A percentile compares a stretch with the other conserved stretches of the same genome.
Evolutionary conservation across 2,797 vertebrate species (phyloP).

Genomic region (Kryptolebias ocellatus): DNA sequence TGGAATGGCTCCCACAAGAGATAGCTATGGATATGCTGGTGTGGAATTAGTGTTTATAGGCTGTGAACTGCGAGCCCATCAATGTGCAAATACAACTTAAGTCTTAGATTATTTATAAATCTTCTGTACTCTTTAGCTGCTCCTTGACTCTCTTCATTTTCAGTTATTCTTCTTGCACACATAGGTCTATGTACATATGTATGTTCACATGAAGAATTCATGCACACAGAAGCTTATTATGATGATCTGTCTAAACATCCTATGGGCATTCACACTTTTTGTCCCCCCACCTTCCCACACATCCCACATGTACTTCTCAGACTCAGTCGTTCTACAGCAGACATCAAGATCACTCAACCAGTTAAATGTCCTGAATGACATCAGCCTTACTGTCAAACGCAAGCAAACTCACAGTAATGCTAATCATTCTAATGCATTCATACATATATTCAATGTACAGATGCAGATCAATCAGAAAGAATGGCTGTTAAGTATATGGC

Average conservation of each 20-base stretch:
- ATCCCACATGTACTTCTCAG: constrained; percentile 52
- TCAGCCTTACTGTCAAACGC: constrained; percentile 38
- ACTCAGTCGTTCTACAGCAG: constrained; percentile 57
- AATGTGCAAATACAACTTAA: constrained; percentile 17
- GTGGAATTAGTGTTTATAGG: constrained; percentile 63
- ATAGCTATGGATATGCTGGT: constrained; percentile 45
- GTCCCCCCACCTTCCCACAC: constrained; percentile 4
- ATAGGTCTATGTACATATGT: background rate
- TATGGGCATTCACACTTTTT: too few species aligned
- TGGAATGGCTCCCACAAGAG: constrained; percentile 67
- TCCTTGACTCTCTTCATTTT: too few species aligned
- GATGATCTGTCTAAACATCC: too few species aligned
- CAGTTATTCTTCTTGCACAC: background rate
- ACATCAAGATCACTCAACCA: constrained; percentile 69
- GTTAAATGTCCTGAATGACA: constrained; percentile 67
- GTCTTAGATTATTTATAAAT: constrained; percentile 8
- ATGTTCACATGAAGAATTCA: background rate
- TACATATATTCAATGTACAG: background rate
- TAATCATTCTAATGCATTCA: background rate
- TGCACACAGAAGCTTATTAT: constrained; percentile 6
- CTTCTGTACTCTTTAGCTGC: background rate
- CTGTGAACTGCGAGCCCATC: constrained; percentile 52
- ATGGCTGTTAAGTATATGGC: background rate
- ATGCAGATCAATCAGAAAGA: background rate
- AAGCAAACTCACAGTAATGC: background rate